Evolutionary conservation across 2,888 invertebrate genomes (phyloP).

Genomic region (Clitarchus hookeri): DNA sequence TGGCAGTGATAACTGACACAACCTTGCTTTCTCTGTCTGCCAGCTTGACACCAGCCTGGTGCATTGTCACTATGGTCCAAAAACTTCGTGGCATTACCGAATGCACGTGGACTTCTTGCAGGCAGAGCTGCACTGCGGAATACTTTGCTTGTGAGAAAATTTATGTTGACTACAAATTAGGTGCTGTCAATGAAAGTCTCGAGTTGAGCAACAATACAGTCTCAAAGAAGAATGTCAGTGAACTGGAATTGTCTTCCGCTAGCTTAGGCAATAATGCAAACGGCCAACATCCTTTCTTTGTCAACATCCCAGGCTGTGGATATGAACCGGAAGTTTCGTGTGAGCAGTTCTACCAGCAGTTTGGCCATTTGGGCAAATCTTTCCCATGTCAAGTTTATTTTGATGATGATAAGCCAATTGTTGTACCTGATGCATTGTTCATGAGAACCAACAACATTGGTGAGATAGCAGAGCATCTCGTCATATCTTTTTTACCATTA

Average conservation of each 20-base stretch:
- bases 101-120: slow-evolving; percentile 51
- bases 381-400: slow-evolving; percentile 41
- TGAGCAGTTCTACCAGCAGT: slow-evolving; percentile 40
- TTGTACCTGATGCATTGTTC: slow-evolving; percentile 38
- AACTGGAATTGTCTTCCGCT: not conserved
- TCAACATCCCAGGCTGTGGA: slow-evolving; percentile 42
- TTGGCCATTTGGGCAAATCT: slow-evolving; percentile 33
- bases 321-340: slow-evolving; percentile 42
- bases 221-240: not conserved
- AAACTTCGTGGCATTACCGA: slow-evolving; percentile 46
- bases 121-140: slow-evolving; percentile 49
- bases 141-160: slow-evolving; percentile 49
- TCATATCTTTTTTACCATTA: slow-evolving; percentile 39
- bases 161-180: slow-evolving; percentile 43
- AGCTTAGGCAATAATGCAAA: not conserved
- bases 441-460: slow-evolving; percentile 28
- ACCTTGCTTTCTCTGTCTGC: slow-evolving; percentile 46
- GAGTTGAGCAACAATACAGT: not conserved
- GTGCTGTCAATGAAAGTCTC: slow-evolving; percentile 11
- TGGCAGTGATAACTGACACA: slow-evolving; percentile 47
- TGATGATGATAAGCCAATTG: slow-evolving; percentile 34
- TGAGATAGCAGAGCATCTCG: slow-evolving; percentile 22
- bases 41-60: slow-evolving; percentile 41
- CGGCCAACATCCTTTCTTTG: slow-evolving; percentile 34
- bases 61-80: slow-evolving; percentile 36